Percentiles rank a stretch among this genome's conserved stretches.
These are phyloP conservation scores for Hippocampus kuda DNA, from an alignment of 2,797 vertebrate species.

Conservation along the genomic window DNA sequence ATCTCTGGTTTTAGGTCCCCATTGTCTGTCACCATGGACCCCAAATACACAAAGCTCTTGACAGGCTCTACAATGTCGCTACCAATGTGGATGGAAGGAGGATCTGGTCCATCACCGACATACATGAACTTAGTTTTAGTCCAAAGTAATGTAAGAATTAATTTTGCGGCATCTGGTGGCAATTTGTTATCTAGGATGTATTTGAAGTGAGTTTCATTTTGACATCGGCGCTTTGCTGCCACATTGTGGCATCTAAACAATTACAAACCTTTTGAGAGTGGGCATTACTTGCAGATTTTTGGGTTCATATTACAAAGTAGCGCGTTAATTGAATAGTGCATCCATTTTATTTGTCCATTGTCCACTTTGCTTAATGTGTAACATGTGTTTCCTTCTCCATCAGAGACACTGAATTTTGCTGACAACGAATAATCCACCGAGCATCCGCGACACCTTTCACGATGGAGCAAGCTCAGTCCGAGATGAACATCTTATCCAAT, in stretches of 20 bases:
- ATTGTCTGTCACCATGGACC: too few species aligned
- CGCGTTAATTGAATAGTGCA: neutral
- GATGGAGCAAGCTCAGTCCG: conserved; percentile 76
- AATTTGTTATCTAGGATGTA: neutral
- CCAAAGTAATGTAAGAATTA: neutral
- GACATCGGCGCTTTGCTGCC: neutral
- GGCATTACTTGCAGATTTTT: too few species aligned
- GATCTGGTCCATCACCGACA: too few species aligned
- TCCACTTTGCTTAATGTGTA: neutral
- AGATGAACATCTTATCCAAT: conserved; percentile 85
- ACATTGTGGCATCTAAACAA: neutral
- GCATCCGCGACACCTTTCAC: conserved; percentile 14
- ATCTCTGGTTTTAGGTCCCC: too few species aligned
- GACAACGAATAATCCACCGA: conserved; percentile 7
- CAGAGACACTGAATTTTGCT: neutral
- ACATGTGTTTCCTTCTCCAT: neutral
- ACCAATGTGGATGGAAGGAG: too few species aligned
- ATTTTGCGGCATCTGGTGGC: neutral
- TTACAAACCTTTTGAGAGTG: neutral
- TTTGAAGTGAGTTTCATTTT: neutral
- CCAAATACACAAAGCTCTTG: too few species aligned
- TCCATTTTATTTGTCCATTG: too few species aligned
- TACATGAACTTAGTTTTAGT: too few species aligned
- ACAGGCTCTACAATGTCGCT: too few species aligned
- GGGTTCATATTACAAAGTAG: neutral